Conservation (phyloP, 1,140 invertebrate genomes). For the Cylas formicarius region DNA sequence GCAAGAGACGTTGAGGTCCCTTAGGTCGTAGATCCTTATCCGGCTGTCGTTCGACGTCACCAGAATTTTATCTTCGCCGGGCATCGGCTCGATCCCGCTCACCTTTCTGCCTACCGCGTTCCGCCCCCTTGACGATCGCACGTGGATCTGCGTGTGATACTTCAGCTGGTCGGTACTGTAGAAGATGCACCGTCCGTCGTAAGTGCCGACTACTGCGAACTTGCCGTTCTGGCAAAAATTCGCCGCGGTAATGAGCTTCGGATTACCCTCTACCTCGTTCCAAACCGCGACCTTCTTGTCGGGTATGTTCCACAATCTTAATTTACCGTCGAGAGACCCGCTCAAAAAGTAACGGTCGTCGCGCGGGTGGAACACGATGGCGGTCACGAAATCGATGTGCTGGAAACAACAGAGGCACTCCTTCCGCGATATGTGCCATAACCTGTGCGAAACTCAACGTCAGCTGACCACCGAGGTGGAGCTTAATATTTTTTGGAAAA, state of each 20-base stretch:
- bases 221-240: conserved; percentile 98
- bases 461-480: too few species aligned
- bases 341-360: conserved; percentile 94
- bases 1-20: conserved; percentile 91
- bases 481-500: too few species aligned
- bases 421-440: conserved; percentile 95
- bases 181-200: conserved; percentile 97
- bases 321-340: conserved; percentile 90
- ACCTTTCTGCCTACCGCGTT: conserved; percentile 93
- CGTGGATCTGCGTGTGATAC: conserved; percentile 96
- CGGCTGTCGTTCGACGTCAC: conserved; percentile 98
- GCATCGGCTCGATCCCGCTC: conserved; percentile 94
- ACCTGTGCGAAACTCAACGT: conserved; percentile 24
- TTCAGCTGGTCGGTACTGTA: conserved; percentile 97
- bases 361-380: conserved; percentile 95
- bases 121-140: conserved; percentile 87
- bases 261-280: conserved; percentile 93
- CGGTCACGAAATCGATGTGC: conserved; percentile 98
- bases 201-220: conserved; percentile 96
- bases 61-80: conserved; percentile 92
- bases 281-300: conserved; percentile 96
- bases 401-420: conserved; percentile 98
- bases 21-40: conserved; percentile 92
- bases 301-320: conserved; percentile 97
- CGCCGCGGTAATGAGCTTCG: conserved; percentile 93